These are phyloP conservation scores for Cryptocheilus praepositus DNA, from an alignment of 2,888 invertebrate genomes.

Conservation along the genomic window DNA sequence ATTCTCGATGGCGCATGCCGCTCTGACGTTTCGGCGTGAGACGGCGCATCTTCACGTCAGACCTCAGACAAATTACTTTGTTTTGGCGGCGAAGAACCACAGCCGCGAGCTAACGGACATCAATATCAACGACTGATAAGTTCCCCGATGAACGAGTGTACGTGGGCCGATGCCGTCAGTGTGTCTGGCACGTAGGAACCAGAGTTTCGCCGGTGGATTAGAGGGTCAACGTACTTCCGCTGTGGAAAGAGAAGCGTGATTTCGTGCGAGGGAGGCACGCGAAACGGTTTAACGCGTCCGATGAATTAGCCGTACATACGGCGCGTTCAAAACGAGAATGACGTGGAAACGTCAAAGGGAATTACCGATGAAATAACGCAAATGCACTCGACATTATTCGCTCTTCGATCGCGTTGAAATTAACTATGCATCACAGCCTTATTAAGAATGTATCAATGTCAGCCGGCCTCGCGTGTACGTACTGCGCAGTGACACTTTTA, in stretches of 20 bases:
- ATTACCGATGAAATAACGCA: no score
- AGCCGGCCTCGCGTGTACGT: not conserved
- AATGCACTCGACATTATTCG: no score
- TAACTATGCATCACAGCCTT: no score
- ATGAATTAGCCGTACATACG: not conserved
- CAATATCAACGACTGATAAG: conserved; percentile 44
- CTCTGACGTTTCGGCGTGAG: conserved; percentile 32
- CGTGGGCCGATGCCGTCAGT: no score
- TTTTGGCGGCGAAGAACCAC: conserved; percentile 47
- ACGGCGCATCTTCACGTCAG: conserved; percentile 39
- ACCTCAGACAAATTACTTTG: conserved; percentile 54
- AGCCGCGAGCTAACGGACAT: conserved; percentile 34
- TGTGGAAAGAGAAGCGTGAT: no score
- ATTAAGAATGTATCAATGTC: conserved; percentile 23
- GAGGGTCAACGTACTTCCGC: no score
- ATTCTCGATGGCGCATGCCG: conserved; percentile 12
- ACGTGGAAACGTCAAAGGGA: conserved; percentile 14
- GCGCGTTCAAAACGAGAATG: not conserved
- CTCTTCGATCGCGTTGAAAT: conserved; percentile 2
- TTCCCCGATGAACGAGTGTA: no score
- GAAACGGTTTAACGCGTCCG: no score
- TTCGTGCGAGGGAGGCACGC: no score
- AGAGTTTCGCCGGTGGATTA: no score
- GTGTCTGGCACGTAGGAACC: no score
- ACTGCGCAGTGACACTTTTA: not conserved